Conservation (phyloP, 2,797 vertebrate species). For the Artibeus jamaicensis region DNA sequence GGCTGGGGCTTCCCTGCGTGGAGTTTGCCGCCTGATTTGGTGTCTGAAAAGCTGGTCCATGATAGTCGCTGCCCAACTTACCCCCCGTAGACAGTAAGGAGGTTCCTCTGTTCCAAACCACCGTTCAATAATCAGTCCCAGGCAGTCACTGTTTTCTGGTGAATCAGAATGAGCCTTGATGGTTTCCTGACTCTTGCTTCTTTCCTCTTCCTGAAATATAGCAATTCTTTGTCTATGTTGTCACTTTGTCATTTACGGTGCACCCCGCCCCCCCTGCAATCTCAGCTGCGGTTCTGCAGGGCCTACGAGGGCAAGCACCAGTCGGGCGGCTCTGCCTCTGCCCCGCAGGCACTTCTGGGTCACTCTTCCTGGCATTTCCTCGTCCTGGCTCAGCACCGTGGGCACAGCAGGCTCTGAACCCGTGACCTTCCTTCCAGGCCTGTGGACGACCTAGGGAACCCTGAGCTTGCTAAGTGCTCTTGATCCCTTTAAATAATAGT, state of each 20-base stretch:
- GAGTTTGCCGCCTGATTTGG: no score
- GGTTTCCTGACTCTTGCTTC: neutral
- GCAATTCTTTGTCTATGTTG: neutral
- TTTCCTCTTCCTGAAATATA: neutral
- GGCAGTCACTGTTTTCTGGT: neutral
- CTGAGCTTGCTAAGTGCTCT: neutral
- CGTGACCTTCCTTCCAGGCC: neutral
- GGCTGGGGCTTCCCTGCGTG: no score
- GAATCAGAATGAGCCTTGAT: neutral
- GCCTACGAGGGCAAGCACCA: neutral
- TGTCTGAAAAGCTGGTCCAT: neutral
- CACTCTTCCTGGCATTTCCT: neutral
- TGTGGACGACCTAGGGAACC: neutral
- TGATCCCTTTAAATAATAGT: neutral
- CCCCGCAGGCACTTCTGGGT: neutral
- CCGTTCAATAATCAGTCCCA: neutral
- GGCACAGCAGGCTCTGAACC: neutral
- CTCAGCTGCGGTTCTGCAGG: neutral
- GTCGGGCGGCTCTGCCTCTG: neutral
- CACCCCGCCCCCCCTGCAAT: neutral
- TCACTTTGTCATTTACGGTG: neutral
- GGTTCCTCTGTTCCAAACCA: neutral
- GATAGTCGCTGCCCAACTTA: neutral
- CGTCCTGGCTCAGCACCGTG: neutral
- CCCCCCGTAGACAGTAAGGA: neutral